Conservation (phyloP, 2,888 invertebrate species). For the Cheilosia vulpina region DNA sequence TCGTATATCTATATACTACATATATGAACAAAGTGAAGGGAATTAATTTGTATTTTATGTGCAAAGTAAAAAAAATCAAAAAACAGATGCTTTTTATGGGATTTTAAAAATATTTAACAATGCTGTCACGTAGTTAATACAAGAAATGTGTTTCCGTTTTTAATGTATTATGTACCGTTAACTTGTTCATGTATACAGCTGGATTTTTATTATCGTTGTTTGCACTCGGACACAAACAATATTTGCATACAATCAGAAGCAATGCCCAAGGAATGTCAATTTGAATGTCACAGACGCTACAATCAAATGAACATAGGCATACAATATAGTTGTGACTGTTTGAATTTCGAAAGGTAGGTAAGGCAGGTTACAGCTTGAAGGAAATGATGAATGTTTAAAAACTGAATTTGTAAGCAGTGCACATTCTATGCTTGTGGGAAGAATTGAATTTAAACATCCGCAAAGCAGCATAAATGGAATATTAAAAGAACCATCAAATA, state of each 20-base stretch:
- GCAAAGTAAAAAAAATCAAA: constrained; percentile 5
- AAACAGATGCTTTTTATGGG: constrained; percentile 53
- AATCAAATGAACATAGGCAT: background rate
- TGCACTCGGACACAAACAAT: constrained; percentile 11
- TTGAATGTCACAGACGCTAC: background rate
- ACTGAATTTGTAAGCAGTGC: constrained; percentile 28
- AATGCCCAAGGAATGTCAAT: constrained; percentile 1
- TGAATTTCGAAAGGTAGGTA: background rate
- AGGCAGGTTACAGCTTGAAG: background rate
- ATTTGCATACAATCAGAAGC: background rate
- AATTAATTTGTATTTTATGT: constrained; percentile 10
- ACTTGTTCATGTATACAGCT: constrained; percentile 29
- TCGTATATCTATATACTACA: background rate
- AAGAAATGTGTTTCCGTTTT: constrained; percentile 44
- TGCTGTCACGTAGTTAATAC: constrained; percentile 65
- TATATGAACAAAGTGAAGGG: background rate
- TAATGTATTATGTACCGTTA: constrained; percentile 37
- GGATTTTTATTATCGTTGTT: constrained; percentile 8
- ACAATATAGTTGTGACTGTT: background rate
- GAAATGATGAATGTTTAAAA: constrained; percentile 9
- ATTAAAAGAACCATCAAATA: too few species aligned
- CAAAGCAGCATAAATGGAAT: too few species aligned
- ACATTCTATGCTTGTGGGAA: constrained; percentile 21
- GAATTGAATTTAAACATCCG: background rate
- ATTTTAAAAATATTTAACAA: constrained; percentile 61